phyloP scores from a whole-genome alignment of 2,113 vertebrate species.

The Rhabdornis inornatus region DNA sequence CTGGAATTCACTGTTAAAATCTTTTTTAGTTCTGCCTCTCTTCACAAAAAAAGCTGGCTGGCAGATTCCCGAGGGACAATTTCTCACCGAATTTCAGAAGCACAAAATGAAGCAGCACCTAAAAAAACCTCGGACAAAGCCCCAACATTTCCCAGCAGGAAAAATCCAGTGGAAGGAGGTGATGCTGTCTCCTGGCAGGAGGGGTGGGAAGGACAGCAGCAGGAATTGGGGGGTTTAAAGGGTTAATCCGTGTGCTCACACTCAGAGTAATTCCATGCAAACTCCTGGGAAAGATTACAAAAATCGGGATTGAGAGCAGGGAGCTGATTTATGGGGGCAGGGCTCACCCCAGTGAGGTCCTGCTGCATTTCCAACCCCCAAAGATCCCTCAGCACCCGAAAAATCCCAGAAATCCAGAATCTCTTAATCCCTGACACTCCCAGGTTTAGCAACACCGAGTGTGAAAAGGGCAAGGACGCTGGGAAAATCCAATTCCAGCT shows the following conservation, averaged over 20 bases:
- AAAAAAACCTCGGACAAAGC: background rate
- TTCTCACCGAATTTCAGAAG: background rate
- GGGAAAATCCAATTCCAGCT: background rate
- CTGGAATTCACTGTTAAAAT: background rate
- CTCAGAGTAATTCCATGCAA: background rate
- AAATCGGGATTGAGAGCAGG: background rate
- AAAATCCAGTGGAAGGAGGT: background rate
- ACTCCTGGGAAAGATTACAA: background rate
- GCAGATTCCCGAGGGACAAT: background rate
- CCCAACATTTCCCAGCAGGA: background rate
- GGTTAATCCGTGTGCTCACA: background rate
- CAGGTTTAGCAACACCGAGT: accelerated
- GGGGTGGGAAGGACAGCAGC: background rate
- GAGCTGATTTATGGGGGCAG: accelerated
- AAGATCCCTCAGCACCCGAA: background rate
- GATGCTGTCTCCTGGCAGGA: too few relatives aligned
- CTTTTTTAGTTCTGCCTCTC: accelerated
- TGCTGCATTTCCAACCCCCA: background rate
- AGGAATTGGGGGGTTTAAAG: background rate
- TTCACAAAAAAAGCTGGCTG: background rate
- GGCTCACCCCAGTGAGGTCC: accelerated
- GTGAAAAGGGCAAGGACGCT: accelerated
- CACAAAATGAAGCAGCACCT: background rate
- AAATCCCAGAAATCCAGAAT: background rate
- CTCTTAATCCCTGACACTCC: accelerated